These are phyloP conservation scores for Hafferia zeledoni DNA, from an alignment of 2,797 vertebrate genomes.

Conservation along the genomic window DNA sequence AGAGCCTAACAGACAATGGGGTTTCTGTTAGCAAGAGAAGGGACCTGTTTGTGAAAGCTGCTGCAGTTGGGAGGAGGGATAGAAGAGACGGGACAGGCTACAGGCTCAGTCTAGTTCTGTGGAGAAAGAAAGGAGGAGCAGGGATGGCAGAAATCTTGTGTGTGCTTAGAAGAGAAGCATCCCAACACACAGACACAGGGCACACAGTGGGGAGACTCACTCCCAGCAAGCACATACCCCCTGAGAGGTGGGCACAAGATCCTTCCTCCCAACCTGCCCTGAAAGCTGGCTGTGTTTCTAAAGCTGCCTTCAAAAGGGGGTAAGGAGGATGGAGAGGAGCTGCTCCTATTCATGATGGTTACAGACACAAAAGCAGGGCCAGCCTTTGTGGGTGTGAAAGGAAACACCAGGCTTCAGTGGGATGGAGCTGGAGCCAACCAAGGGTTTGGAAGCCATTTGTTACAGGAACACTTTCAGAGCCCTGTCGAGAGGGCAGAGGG, in stretches of 20 bases:
- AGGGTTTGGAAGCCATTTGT: conserved; percentile 35
- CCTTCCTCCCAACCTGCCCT: background rate
- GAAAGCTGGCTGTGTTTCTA: background rate
- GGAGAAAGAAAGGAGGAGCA: background rate
- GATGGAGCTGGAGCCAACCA: conserved; percentile 41
- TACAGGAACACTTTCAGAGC: conserved; percentile 32
- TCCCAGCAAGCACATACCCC: rapidly evolving
- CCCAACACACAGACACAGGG: background rate
- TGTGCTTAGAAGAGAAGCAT: background rate
- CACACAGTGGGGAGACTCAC: background rate
- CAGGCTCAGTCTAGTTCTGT: background rate
- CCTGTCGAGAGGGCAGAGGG: conserved; percentile 18
- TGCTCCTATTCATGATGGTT: background rate
- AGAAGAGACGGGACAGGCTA: background rate
- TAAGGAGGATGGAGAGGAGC: background rate
- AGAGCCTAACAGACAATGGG: conserved; percentile 18
- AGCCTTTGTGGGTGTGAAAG: conserved; percentile 26
- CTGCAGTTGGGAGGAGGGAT: background rate
- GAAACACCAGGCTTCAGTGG: background rate
- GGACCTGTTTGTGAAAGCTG: conserved; percentile 14
- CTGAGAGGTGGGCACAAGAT: background rate
- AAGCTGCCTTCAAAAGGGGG: conserved; percentile 16
- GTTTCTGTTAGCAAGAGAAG: conserved; percentile 14
- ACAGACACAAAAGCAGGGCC: background rate
- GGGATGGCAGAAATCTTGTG: background rate